Conservation (phyloP, 2,113 vertebrate genomes). For the Tragelaphus buxtoni region DNA sequence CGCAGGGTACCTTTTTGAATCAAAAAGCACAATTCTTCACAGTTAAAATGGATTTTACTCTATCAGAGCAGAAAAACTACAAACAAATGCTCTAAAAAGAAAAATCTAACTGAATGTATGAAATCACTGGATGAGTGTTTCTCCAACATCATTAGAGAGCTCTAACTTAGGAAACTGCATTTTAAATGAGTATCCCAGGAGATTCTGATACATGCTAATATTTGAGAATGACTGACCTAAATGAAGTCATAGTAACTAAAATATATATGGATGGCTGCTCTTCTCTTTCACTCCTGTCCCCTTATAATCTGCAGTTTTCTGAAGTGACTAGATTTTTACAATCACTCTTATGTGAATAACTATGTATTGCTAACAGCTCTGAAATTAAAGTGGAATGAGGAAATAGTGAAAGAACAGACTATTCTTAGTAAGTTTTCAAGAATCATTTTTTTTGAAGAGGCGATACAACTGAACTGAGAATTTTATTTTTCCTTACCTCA, state of each 20-base stretch:
- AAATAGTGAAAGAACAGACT: background rate
- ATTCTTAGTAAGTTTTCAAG: constrained; percentile 23
- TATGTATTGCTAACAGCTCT: constrained; percentile 1
- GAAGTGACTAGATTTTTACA: background rate
- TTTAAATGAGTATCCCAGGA: background rate
- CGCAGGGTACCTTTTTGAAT: background rate
- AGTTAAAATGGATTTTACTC: background rate
- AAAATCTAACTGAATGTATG: background rate
- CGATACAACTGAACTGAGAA: constrained; percentile 9
- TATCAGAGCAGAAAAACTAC: background rate
- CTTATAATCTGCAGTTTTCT: background rate
- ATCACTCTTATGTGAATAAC: background rate
- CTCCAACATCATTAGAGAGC: background rate
- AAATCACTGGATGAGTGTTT: background rate
- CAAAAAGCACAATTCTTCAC: background rate
- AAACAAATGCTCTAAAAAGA: background rate
- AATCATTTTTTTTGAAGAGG: constrained; percentile 34
- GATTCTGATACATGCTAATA: background rate
- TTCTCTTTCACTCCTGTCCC: background rate
- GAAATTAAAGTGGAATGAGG: background rate
- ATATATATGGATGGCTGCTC: background rate
- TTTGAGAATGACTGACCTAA: background rate
- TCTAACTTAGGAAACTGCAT: background rate
- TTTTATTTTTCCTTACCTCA: constrained; percentile 86
- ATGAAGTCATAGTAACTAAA: background rate